A percentile compares a stretch with the other conserved stretches of the same genome.
Conservation (phyloP, 2,113 vertebrate genomes). For the Crotalus horridus region DNA sequence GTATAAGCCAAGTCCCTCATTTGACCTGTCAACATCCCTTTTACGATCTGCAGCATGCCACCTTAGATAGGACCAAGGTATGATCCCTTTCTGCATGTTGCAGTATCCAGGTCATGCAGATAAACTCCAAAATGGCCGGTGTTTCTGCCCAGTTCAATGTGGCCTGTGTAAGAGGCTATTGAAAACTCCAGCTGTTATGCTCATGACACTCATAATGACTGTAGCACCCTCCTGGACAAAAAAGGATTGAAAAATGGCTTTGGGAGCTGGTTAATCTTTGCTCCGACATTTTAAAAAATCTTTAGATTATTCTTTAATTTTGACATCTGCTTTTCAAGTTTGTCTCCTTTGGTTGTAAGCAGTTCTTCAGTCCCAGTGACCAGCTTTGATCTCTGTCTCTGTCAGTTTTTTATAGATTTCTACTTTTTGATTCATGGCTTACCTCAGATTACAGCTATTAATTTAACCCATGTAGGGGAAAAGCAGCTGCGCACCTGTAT, state of each 20-base stretch:
- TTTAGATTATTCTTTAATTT: background rate
- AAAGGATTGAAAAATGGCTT: no score
- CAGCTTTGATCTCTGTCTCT: background rate
- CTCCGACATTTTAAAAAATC: background rate
- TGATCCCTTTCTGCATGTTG: background rate
- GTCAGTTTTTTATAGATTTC: background rate
- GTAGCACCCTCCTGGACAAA: background rate
- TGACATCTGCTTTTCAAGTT: background rate
- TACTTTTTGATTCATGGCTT: background rate
- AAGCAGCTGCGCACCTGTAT: background rate
- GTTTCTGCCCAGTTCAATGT: background rate
- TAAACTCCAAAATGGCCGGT: background rate
- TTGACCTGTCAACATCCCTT: background rate
- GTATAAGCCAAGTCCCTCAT: background rate
- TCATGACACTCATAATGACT: background rate
- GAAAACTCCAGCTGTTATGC: background rate
- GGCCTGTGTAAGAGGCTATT: background rate
- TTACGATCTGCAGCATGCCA: background rate
- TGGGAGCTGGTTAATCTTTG: background rate
- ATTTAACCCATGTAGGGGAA: background rate
- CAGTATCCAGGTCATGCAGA: background rate
- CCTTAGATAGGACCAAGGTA: background rate
- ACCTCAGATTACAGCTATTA: background rate
- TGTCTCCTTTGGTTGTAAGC: background rate
- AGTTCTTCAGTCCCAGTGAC: background rate